These are phyloP conservation scores for Adineta ricciae DNA, from an alignment of 2,888 invertebrate species.

Conservation along the genomic window DNA sequence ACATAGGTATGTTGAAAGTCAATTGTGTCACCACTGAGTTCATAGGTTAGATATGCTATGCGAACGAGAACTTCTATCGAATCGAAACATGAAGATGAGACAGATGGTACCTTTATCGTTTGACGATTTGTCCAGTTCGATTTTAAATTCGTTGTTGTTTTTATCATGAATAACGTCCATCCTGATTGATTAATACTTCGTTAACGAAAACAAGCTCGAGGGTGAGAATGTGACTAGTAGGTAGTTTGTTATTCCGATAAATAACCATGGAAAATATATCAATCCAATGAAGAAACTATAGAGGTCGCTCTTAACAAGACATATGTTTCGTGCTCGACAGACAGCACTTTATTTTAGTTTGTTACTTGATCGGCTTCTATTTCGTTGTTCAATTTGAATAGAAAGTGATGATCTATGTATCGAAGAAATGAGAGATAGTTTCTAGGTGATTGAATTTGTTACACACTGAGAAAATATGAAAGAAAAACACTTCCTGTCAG, in stretches of 20 bases:
- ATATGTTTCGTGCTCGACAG: too few relatives aligned
- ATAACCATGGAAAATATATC: neutral
- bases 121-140: neutral
- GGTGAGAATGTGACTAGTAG: too few relatives aligned
- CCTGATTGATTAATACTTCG: neutral
- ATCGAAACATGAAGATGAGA: too few relatives aligned
- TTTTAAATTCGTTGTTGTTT: neutral
- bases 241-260: neutral
- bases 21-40: neutral
- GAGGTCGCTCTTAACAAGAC: neutral
- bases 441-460: too few relatives aligned
- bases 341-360: too few relatives aligned
- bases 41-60: conserved; percentile 17
- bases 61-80: neutral
- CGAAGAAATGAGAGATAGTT: too few relatives aligned
- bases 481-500: too few relatives aligned
- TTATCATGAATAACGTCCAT: neutral
- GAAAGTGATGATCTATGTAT: too few relatives aligned
- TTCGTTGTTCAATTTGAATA: too few relatives aligned
- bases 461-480: too few relatives aligned
- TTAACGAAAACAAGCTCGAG: neutral
- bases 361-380: too few relatives aligned
- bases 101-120: neutral
- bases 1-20: conserved; percentile 15
- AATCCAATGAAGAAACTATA: neutral